Conservation (phyloP, 2,113 vertebrate genomes). For the Ctenodactylus gundi region DNA sequence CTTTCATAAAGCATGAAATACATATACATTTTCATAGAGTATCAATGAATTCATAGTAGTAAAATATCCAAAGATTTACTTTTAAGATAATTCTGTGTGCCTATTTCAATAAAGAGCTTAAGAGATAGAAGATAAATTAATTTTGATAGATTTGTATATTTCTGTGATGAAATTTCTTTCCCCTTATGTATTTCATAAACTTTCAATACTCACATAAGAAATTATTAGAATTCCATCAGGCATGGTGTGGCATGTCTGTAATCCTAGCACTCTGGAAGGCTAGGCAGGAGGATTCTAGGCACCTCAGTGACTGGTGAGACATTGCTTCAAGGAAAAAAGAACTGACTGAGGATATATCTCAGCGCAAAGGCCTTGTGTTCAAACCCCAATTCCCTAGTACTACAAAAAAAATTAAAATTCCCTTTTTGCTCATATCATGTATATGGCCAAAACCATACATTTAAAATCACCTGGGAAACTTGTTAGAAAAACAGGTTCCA, state of each 20-base stretch:
- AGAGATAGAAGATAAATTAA: not conserved
- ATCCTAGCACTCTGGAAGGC: too few relatives aligned
- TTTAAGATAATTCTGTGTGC: constrained; percentile 2
- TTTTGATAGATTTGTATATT: not conserved
- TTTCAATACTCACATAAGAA: not conserved
- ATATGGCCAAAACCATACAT: not conserved
- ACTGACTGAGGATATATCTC: too few relatives aligned
- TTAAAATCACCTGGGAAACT: not conserved
- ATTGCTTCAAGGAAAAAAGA: too few relatives aligned
- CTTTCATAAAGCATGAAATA: constrained; percentile 29
- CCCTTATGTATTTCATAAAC: not conserved
- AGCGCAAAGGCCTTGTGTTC: too few relatives aligned
- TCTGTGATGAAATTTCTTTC: not conserved
- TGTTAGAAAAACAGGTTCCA: not conserved
- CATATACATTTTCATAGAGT: constrained; percentile 10
- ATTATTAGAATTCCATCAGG: not conserved
- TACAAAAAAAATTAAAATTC: too few relatives aligned
- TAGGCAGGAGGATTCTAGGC: too few relatives aligned
- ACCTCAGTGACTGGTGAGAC: too few relatives aligned
- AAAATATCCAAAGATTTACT: constrained; percentile 7
- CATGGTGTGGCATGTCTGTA: too few relatives aligned
- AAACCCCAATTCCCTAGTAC: too few relatives aligned
- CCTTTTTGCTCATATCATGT: not conserved
- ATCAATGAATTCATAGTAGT: not conserved
- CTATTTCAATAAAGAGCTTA: constrained; percentile 35